phyloP scores from a whole-genome alignment of 1,140 invertebrate genomes.

The Lepidurus apus region DNA sequence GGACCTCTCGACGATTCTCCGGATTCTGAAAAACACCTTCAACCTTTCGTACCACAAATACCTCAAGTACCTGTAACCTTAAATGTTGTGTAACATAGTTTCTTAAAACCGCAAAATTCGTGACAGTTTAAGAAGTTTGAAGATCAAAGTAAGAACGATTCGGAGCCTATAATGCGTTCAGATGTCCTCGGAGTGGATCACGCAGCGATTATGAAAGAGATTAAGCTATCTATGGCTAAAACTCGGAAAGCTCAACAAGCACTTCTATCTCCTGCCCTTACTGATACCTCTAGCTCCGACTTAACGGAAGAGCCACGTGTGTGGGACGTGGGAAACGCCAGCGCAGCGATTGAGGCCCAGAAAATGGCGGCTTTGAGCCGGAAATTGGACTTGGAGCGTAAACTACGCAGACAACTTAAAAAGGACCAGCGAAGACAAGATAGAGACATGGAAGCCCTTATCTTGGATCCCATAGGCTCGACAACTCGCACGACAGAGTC shows the following conservation, averaged over 20 bases:
- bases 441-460: neutral
- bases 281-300: neutral
- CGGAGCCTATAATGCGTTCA: neutral
- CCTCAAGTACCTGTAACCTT: neutral
- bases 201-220: neutral
- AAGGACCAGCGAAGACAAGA: neutral
- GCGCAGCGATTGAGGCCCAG: neutral
- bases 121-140: neutral
- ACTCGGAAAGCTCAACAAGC: neutral
- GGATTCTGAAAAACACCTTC: neutral
- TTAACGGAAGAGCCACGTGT: neutral
- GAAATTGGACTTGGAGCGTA: constrained; percentile 3
- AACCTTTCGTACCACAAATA: neutral
- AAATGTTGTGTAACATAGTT: neutral
- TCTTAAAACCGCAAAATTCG: neutral
- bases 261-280: neutral
- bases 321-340: neutral
- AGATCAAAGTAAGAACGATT: neutral
- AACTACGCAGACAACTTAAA: neutral
- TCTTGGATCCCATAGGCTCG: neutral
- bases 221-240: neutral
- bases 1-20: neutral
- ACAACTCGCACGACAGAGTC: neutral
- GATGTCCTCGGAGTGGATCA: neutral
- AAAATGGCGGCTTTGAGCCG: neutral